phyloP scores from a whole-genome alignment of 2,113 vertebrate species.

The Dolichallabes microphthalmus region DNA sequence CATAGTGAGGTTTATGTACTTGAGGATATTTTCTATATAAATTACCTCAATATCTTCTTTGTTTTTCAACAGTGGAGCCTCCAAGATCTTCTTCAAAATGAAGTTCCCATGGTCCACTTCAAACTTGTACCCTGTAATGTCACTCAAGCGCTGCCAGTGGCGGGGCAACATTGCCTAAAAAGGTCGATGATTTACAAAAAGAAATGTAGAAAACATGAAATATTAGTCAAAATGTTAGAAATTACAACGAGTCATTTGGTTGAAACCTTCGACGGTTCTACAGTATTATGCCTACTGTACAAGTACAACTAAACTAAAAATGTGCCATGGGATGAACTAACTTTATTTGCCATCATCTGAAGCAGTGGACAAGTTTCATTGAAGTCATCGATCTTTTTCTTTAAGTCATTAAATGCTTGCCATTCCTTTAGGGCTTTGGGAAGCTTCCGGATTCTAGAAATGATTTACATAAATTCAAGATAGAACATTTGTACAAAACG shows the following conservation, averaged over 20 bases:
- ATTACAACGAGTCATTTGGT: not conserved
- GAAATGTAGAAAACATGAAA: no score
- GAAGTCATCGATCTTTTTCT: conserved; percentile 81
- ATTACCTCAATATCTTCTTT: conserved; percentile 84
- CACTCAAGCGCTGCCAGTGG: conserved; percentile 79
- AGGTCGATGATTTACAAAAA: no score
- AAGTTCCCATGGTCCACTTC: conserved; percentile 76
- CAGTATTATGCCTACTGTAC: no score
- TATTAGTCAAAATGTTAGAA: not conserved
- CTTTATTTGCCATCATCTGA: conserved; percentile 83
- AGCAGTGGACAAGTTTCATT: conserved; percentile 79
- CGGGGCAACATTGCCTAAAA: conserved; percentile 76
- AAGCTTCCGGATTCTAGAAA: conserved; percentile 74
- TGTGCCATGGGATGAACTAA: conserved; percentile 39
- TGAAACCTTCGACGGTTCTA: not conserved
- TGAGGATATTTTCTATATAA: no score
- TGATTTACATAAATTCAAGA: not conserved
- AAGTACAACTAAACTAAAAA: not conserved
- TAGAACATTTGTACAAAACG: not conserved
- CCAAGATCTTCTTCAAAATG: conserved; percentile 73
- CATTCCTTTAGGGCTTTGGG: conserved; percentile 81
- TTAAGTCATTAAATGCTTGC: conserved; percentile 80
- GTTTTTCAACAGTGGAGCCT: conserved; percentile 74
- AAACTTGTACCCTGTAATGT: conserved; percentile 74
- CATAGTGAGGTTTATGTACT: not conserved